These are phyloP conservation scores for Musca vetustissima DNA, from an alignment of 1,140 invertebrate species.

Conservation along the genomic window DNA sequence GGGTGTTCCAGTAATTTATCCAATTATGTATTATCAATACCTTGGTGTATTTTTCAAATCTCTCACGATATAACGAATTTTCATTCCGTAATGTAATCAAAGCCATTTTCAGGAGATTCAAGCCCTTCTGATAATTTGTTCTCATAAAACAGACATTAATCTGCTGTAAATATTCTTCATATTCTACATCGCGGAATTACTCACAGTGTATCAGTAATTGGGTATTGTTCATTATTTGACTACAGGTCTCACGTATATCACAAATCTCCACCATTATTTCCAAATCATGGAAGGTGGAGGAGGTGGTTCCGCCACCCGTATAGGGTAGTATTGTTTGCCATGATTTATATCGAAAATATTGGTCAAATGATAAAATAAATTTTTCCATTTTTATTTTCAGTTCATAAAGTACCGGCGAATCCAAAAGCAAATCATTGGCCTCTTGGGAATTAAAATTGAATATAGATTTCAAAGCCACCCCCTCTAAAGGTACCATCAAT, in stretches of 20 bases:
- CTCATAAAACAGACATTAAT: background rate
- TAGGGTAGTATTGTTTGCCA: slow-evolving; percentile 6
- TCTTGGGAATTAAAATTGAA: slow-evolving; percentile 9
- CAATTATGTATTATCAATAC: background rate
- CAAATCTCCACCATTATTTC: background rate
- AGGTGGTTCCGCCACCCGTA: background rate
- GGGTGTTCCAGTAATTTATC: slow-evolving; percentile 7
- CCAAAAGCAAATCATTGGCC: background rate
- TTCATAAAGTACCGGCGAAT: slow-evolving; percentile 14
- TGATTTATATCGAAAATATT: slow-evolving; percentile 15
- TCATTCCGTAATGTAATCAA: background rate
- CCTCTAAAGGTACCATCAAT: background rate
- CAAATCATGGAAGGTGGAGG: too few species aligned
- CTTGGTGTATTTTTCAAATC: background rate
- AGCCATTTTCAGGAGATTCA: background rate
- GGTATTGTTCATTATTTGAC: background rate
- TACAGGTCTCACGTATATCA: slow-evolving; percentile 6
- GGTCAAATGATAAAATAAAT: slow-evolving; percentile 2
- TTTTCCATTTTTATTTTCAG: background rate
- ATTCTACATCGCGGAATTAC: background rate
- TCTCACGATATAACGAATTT: background rate
- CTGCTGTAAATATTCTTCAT: background rate
- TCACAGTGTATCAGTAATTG: background rate
- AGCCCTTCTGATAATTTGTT: background rate
- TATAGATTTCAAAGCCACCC: background rate